Percentiles rank a stretch among this genome's conserved stretches.
phyloP scores from a whole-genome alignment of 2,797 vertebrate species.

The Leptodactylus fallax region DNA sequence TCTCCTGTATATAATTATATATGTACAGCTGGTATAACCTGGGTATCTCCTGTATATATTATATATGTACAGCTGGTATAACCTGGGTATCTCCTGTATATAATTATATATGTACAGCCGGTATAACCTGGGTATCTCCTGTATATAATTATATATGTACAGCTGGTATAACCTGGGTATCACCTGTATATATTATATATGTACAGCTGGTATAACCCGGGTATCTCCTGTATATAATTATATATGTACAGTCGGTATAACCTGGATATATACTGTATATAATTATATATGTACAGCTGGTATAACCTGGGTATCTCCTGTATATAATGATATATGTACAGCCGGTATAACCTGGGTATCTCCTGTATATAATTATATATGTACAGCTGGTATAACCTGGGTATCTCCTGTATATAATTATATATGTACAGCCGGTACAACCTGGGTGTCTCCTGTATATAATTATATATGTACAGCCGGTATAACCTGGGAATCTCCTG shows the following conservation, averaged over 20 bases:
- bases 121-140: background rate
- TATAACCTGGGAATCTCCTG: background rate
- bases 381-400: background rate
- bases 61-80: conserved; percentile 1
- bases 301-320: background rate
- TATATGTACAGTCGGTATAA: background rate
- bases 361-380: background rate
- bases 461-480: background rate
- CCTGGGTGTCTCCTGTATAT: background rate
- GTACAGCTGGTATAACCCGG: background rate
- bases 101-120: background rate
- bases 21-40: background rate
- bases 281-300: background rate
- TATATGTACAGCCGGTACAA: conserved; percentile 9
- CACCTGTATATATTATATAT: background rate
- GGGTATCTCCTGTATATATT: background rate
- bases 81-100: background rate
- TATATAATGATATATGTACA: background rate
- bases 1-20: background rate
- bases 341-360: background rate
- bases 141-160: background rate
- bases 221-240: background rate
- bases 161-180: background rate
- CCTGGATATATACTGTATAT: background rate
- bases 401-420: background rate